Evolutionary conservation across 2,888 invertebrate species (phyloP), one percentile per base, ranked within the genome.

Genomic region (Stenoptilia bipunctidactyla): DNA sequence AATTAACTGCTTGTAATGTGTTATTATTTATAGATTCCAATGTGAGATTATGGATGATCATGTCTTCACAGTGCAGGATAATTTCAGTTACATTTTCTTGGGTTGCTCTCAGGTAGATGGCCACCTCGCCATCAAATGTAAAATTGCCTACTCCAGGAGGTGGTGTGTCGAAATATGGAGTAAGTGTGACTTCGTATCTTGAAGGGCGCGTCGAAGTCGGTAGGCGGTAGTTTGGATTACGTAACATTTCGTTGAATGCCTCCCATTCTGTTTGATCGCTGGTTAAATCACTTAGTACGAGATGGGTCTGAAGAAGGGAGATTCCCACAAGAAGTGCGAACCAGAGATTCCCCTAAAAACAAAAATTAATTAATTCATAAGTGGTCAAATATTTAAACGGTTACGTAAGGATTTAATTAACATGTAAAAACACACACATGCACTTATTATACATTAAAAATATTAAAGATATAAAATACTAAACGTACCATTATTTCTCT

Each of bases 161-260:
- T 0, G 45, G 42, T 0, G 41, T 40, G 0, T 76, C 62, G 2
- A 89, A 72, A 46, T 85, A 75, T 0, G 88, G 88, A 0, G 64
- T 68, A 3, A 90, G 51, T 0, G 66, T 50, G 0, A 90, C 66
- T 15, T 73, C 65, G 47, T 90, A 91, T n/a, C 62, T 62, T 0
- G 47, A 51, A 0, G 90, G 90, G 1, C 41, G 42, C 0, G 89
- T 73, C 0, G 72, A 69, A 0, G 57, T 66, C 1, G 85, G 83
- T 1, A 88, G 61, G 5, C 86, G 71, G 49, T 79, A 86, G 3
- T 55, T 52, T 0, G 65, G 56, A 39, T 74, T 56, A 10, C 67
- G 58, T 34, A 75, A 15, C 46, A 55, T 53, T 27, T 51, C 49
- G 2, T 49, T 51, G 42, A 66, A 77, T 15, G 64, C 52, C 2